Conservation (phyloP, 2,113 vertebrate species). For the Cranoglanis bouderius region DNA sequence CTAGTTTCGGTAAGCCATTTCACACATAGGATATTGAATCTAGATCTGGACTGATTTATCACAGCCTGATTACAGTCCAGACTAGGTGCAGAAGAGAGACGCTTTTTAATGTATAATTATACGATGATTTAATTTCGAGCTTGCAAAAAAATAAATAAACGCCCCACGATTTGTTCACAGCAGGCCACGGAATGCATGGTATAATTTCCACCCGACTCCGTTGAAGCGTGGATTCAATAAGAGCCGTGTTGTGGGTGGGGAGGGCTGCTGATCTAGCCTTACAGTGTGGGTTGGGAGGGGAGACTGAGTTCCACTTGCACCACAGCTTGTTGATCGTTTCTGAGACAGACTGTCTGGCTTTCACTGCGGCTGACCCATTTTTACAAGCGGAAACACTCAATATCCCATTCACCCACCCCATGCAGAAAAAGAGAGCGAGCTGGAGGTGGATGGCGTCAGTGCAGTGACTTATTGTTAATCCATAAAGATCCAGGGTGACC, state of each 20-base stretch:
- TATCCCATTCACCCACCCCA: slow-evolving; percentile 56
- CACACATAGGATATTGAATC: neutral
- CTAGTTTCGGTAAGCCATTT: neutral
- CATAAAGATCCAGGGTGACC: slow-evolving; percentile 22
- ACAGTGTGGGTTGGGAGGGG: slow-evolving; percentile 4
- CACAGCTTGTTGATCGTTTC: slow-evolving; percentile 24
- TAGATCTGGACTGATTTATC: neutral
- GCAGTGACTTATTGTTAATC: slow-evolving; percentile 46
- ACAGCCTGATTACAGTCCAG: slow-evolving; percentile 14
- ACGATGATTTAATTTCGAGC: neutral
- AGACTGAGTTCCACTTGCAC: neutral
- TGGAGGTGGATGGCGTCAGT: slow-evolving; percentile 13
- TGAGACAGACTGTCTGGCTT: slow-evolving; percentile 64
- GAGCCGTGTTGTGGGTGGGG: neutral
- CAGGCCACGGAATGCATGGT: neutral
- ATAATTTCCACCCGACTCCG: neutral
- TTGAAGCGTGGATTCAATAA: slow-evolving; percentile 15
- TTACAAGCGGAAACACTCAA: slow-evolving; percentile 58
- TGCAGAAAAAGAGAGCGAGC: neutral
- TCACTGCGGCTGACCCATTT: slow-evolving; percentile 69
- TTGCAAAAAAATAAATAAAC: neutral
- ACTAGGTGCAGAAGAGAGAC: neutral
- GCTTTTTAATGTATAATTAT: neutral
- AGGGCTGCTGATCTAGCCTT: neutral
- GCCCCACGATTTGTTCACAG: slow-evolving; percentile 4